Base-by-base conservation (phyloP, 2,888 invertebrate species). In the Diarsia dahlii region DNA sequence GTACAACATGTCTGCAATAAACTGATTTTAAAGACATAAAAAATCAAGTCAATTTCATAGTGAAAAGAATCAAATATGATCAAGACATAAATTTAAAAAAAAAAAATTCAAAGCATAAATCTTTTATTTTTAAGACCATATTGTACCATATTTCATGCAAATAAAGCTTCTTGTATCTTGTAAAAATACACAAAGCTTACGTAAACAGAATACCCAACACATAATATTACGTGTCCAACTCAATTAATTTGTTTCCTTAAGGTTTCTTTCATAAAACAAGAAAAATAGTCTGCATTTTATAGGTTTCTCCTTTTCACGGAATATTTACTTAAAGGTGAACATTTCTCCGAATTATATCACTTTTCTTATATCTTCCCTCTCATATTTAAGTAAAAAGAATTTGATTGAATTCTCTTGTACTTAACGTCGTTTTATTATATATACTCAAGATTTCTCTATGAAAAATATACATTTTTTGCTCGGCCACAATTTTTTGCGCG, bases 251-350 rank as follows among this genome's bases (percentile, higher is more conserved):
- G 23, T 62, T 39, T 48, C 50, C 18, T 48, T 15, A 18, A 20
- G 23, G 60, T 69, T 56, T 20, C 34, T 45, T 60, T 23, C 3
- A 34, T 64, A 34, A 45, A 46, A 23, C 13, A 34, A 72, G 50
- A 80, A 73, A 80, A 72, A 73, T 64, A 50, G 12, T 58, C 34
- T 45, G 34, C 80, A 77, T 80, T 77, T 80, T 13, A 15, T 46
- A 8, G 77, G 80, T 13, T 77, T 77, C 73, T 0, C 0, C 0
- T 39, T 15, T 50, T 15, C 18, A 45, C n/a, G 52, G n/a, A 20
- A 71, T 63, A 56, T 45, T 48, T 12, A 39, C 64, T 71, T 23
- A 23, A 60, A 23, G 39, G 45, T 23, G 12, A 4, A 13, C 46
- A 23, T 54, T 76, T 50, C 56, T 10, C 12, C 34, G 56, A 72